A percentile compares a stretch with the other conserved stretches of the same genome.
Conservation (phyloP, 2,888 invertebrate genomes). For the Leptinotarsa tumamoca region DNA sequence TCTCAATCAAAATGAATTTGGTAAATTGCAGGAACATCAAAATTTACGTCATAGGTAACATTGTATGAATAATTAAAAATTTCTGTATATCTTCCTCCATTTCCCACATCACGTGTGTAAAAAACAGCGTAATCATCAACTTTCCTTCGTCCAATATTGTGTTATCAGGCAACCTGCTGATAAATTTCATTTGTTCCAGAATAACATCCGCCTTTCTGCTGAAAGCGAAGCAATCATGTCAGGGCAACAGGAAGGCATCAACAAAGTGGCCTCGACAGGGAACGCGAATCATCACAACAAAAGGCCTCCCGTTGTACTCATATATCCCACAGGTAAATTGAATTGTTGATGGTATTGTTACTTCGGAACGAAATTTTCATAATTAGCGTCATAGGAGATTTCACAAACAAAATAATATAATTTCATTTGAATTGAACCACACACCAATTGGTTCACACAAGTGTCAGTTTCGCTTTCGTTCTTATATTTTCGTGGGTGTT, state of each 20-base stretch:
- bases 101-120: neutral
- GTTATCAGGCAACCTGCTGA: neutral
- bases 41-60: neutral
- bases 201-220: slow-evolving; percentile 15
- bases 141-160: neutral
- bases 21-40: too few species aligned
- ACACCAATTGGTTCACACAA: too few species aligned
- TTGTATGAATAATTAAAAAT: neutral
- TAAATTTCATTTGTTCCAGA: slow-evolving; percentile 33
- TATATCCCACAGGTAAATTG: slow-evolving; percentile 77
- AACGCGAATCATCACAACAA: slow-evolving; percentile 71
- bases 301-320: slow-evolving; percentile 78
- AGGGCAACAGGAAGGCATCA: slow-evolving; percentile 43
- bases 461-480: too few species aligned
- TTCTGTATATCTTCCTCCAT: neutral
- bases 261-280: slow-evolving; percentile 44
- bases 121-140: neutral
- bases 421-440: too few species aligned
- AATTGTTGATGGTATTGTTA: neutral
- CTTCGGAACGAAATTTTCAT: too few species aligned
- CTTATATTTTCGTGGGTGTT: too few species aligned
- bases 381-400: too few species aligned
- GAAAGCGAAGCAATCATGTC: slow-evolving; percentile 37
- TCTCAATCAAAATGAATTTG: too few species aligned
- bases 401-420: too few species aligned